Base-by-base conservation (phyloP, 2,888 invertebrate species). In the Apodemia mormo region DNA sequence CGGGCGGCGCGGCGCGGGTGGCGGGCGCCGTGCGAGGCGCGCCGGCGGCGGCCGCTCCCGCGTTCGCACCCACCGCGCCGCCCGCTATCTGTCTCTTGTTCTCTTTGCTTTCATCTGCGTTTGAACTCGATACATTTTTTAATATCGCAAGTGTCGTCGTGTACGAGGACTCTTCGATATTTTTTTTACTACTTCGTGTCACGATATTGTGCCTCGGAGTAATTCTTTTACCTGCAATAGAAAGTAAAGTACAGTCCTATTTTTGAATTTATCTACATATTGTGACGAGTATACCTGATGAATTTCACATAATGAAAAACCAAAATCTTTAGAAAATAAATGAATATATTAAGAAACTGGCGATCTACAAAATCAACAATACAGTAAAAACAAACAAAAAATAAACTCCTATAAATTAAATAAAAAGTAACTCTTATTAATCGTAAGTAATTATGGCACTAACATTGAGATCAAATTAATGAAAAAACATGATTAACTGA, bases 211-310 rank as follows among this genome's bases (percentile, higher is more conserved):
- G 82, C 75, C 82, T 81, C 80, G 85, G 76, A 71, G 81, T 72
- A 71, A 83, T 73, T 81, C 81, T 85, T 76, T 78, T 80, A 85
- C 85, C 92, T 92, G 92, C 77, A 92, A 92, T 82, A 84, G 87
- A 87, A 87, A 81, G 75, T 74, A 70, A 61, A 80, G 80, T 87
- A 87, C 85, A 87, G 85, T 88, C 82, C 81, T 79, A 79, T 37
- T 78, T 85, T 78, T 77, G 76, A 74, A 68, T 71, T 70, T 73
- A 70, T 37, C 68, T 40, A 40, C 58, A 22, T 22, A 22, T 68
- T 67, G 43, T 43, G 66, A 66, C 49, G 66, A 56, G 56, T 67
- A 69, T 61, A 68, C 40, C 10, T 68, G 67, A 71, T 58, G 56
- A 66, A 73, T 65, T 71, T 66, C 72, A 72, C 70, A 71, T 75